Evolutionary conservation across 2,888 invertebrate genomes (phyloP).

Genomic region (Ametastegia equiseti): DNA sequence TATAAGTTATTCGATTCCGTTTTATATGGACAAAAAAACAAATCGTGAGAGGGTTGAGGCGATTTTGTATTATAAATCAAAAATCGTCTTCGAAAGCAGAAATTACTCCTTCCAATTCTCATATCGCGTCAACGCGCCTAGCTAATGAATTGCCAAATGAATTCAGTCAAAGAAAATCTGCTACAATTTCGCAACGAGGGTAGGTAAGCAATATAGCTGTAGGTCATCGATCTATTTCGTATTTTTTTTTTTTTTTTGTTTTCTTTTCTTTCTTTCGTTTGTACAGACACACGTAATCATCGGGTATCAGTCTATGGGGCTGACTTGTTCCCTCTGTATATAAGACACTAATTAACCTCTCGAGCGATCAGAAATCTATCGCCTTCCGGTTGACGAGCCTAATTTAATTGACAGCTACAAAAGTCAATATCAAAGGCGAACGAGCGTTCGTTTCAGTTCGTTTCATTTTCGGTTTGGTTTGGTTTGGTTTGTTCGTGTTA

Average conservation of each 20-base stretch:
- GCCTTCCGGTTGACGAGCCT: conserved; percentile 23
- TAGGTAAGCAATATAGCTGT: no score
- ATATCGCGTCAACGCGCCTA: neutral
- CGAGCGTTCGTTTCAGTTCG: neutral
- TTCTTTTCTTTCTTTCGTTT: neutral
- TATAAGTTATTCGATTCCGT: conserved; percentile 5
- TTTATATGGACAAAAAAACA: no score
- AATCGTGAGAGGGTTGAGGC: neutral
- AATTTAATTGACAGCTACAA: conserved; percentile 32
- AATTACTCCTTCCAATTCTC: neutral
- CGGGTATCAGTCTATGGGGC: no score
- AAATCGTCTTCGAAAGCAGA: neutral
- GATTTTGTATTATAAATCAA: conserved; percentile 6
- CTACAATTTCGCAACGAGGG: no score
- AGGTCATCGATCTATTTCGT: no score
- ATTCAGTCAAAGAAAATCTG: no score
- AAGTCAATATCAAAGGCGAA: conserved; percentile 13
- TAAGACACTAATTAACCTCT: conserved; percentile 35
- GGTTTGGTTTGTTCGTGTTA: neutral
- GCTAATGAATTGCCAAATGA: no score
- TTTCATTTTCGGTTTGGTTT: neutral
- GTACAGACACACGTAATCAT: no score
- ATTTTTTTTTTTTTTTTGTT: neutral
- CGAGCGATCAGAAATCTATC: conserved; percentile 22
- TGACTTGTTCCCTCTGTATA: neutral